Conservation (phyloP, 2,113 vertebrate species). For the Thunnus thynnus region DNA sequence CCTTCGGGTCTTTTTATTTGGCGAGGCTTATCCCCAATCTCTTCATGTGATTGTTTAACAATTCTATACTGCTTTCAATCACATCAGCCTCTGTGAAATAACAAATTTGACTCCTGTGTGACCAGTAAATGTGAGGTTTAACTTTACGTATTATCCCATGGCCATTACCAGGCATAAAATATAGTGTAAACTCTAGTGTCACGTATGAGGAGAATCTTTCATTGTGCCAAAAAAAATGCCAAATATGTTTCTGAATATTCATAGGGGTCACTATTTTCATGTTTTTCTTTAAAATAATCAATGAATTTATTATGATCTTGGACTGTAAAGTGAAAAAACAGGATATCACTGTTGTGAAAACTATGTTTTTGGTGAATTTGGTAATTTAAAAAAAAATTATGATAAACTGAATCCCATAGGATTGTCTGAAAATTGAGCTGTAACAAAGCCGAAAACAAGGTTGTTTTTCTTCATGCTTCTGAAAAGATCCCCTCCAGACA, state of each 20-base stretch:
- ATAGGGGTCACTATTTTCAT: not conserved
- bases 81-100: constrained; percentile 52
- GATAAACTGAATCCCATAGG: not conserved
- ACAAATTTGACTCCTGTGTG: constrained; percentile 55
- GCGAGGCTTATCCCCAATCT: constrained; percentile 63
- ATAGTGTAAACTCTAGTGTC: constrained; percentile 15
- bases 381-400: not conserved
- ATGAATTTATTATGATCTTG: too few relatives aligned
- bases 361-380: not conserved
- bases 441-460: not conserved
- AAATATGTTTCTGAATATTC: not conserved
- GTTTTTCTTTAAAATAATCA: too few relatives aligned
- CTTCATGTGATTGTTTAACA: constrained; percentile 58
- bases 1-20: constrained; percentile 59
- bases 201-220: constrained; percentile 1
- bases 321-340: too few relatives aligned
- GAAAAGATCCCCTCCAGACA: not conserved
- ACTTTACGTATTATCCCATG: constrained; percentile 39
- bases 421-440: too few relatives aligned
- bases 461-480: not conserved
- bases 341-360: too few relatives aligned
- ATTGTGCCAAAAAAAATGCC: not conserved
- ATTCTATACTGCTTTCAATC: constrained; percentile 74
- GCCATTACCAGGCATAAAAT: constrained; percentile 15
- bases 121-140: constrained; percentile 64